Evolutionary conservation across 2,888 invertebrate species (phyloP), one percentile per base, ranked within the genome.

Genomic region (Dicycla oo): DNA sequence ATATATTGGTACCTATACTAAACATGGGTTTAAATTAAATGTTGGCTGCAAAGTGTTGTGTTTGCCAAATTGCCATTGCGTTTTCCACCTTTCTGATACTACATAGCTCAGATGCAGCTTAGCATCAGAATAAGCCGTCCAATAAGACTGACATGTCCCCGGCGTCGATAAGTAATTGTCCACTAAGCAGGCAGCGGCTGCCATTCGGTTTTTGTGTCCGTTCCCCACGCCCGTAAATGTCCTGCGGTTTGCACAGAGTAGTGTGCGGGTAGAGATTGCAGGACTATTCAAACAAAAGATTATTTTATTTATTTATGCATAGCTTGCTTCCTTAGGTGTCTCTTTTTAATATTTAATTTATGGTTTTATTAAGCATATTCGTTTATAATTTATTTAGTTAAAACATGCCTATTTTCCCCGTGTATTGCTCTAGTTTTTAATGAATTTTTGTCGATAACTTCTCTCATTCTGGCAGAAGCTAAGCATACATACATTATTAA

Each of bases 141-240:
- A 66, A 73, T 68, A 75, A 82, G 82, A 86, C 84, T 83, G 86
- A 85, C 85, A 79, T 82, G 82, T 87, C 86, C 69, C 86, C 87
- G 88, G 90, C 90, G 90, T 89, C 89, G 90, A 90, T 91, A 91
- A 92, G 92, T 93, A 92, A 93, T 93, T 93, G 93, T 89, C 86
- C 89, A 85, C 87, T 88, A 91, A 91, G 89, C 89, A 87, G 88
- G 86, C 86, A 78, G 83, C 76, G 86, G 68, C 77, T 78, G 76
- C 71, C 76, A 80, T 69, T 80, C 65, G 71, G 84, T 89, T 90
- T 92, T 92, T 92, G 89, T 88, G 79, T 56, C 63, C 73, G 45
- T 49, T 68, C 79, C 71, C 64, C 68, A 78, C 82, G 75, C 61
- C 88, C 89, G 81, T 88, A 87, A 80, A 89, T 79, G 90, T 83